Evolutionary conservation across 1,140 invertebrate genomes (phyloP).

Genomic region (Helicoverpa armigera): DNA sequence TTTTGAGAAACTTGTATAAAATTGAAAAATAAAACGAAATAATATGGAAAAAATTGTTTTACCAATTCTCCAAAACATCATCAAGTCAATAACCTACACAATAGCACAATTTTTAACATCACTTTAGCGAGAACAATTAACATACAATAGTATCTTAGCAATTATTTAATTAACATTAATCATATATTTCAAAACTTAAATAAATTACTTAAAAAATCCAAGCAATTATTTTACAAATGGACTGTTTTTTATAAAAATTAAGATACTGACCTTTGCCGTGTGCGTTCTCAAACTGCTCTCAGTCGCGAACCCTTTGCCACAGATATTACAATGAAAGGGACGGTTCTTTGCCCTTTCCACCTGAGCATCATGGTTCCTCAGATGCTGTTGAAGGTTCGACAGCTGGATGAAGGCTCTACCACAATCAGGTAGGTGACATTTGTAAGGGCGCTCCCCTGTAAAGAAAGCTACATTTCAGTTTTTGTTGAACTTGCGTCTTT

Average conservation of each 20-base stretch:
- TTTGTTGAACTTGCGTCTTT: slow-evolving; percentile 4
- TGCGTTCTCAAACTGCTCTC: slow-evolving; percentile 98
- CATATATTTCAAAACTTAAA: too few species aligned
- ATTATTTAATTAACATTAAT: too few species aligned
- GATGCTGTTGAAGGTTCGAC: slow-evolving; percentile 98
- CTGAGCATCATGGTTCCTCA: slow-evolving; percentile 98
- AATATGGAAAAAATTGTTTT: background rate
- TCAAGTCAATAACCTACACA: too few species aligned
- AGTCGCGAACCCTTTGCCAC: slow-evolving; percentile 98
- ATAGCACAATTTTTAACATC: too few species aligned
- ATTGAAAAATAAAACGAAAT: background rate
- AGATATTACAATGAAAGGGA: slow-evolving; percentile 98
- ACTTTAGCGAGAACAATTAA: too few species aligned
- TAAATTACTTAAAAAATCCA: background rate
- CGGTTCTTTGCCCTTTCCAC: slow-evolving; percentile 97
- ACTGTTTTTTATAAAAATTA: background rate
- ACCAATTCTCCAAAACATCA: too few species aligned
- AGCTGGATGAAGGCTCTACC: slow-evolving; percentile 98
- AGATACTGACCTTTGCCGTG: slow-evolving; percentile 96
- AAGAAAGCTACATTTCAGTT: slow-evolving; percentile 32
- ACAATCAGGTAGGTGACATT: slow-evolving; percentile 98
- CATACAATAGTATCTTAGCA: too few species aligned
- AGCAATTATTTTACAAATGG: background rate
- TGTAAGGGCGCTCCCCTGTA: slow-evolving; percentile 98
- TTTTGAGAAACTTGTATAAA: background rate